These are phyloP conservation scores for Criorhina ranunculi DNA, from an alignment of 2,888 invertebrate genomes.

Conservation along the genomic window DNA sequence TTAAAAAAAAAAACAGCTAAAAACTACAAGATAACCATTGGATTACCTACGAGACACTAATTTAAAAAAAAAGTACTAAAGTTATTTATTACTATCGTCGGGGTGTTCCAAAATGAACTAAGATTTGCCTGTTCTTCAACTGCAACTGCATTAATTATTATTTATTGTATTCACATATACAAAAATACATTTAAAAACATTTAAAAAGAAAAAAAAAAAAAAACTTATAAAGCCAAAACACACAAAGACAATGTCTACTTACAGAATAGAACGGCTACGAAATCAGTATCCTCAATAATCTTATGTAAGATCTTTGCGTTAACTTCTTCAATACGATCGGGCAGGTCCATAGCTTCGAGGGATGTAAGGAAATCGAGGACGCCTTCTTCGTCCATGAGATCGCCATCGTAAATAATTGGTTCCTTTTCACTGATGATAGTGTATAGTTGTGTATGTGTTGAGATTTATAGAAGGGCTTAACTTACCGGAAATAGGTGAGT, in stretches of 20 bases:
- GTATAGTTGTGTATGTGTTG: constrained; percentile 2
- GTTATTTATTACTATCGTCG: constrained; percentile 40
- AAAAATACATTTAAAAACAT: constrained; percentile 38
- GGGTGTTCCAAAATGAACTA: constrained; percentile 45
- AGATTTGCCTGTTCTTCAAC: constrained; percentile 77
- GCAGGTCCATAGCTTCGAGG: constrained; percentile 96
- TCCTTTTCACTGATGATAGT: constrained; percentile 90
- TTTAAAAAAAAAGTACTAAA: constrained; percentile 21
- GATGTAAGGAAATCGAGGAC: constrained; percentile 97
- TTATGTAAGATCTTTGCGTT: constrained; percentile 95
- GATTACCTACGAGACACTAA: constrained; percentile 49
- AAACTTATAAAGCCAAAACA: constrained; percentile 42
- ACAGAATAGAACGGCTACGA: constrained; percentile 97
- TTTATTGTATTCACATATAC: constrained; percentile 53
- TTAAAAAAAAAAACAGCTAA: constrained; percentile 41
- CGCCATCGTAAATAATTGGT: constrained; percentile 98
- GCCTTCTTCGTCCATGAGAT: constrained; percentile 97
- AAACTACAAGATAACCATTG: constrained; percentile 55
- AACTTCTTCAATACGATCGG: constrained; percentile 97
- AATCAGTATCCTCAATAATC: constrained; percentile 96
- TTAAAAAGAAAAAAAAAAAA: constrained; percentile 29
- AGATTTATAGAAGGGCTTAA: not conserved
- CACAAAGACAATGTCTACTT: constrained; percentile 86
- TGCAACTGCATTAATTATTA: constrained; percentile 83
- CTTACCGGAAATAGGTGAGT: constrained; percentile 93